These are phyloP conservation scores for Plestiodon gilberti DNA, from an alignment of 2,113 vertebrate species.

Conservation along the genomic window DNA sequence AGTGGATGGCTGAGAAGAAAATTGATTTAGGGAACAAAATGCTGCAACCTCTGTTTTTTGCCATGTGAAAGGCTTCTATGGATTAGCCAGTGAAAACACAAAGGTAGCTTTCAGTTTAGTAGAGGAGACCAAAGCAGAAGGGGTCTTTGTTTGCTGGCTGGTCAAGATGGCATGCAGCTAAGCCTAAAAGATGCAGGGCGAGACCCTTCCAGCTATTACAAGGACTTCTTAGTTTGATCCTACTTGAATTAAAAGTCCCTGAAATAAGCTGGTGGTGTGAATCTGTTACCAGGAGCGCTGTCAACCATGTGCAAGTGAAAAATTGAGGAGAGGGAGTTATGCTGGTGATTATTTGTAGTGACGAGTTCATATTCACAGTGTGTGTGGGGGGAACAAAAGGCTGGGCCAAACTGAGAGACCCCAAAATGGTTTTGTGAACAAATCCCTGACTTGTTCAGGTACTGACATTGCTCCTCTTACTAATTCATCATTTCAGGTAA, in stretches of 20 bases:
- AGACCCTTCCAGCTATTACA: neutral
- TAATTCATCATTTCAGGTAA: neutral
- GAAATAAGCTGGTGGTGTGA: neutral
- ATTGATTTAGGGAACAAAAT: conserved; percentile 80
- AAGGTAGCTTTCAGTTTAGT: conserved; percentile 63
- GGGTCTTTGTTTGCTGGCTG: conserved; percentile 55
- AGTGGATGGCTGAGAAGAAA: conserved; percentile 78
- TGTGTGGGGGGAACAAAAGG: neutral
- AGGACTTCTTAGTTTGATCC: neutral
- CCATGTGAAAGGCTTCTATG: conserved; percentile 72
- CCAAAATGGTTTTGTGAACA: neutral
- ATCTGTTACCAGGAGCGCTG: neutral
- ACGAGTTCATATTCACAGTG: neutral
- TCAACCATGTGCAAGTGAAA: neutral
- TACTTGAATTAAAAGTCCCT: conserved; percentile 4
- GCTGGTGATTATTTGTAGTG: neutral
- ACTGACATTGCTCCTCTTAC: neutral
- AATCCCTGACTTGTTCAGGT: neutral
- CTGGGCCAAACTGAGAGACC: neutral
- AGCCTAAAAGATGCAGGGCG: conserved; percentile 22
- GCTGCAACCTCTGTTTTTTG: conserved; percentile 68
- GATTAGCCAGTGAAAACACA: conserved; percentile 73
- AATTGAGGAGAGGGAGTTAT: neutral
- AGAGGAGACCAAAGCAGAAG: conserved; percentile 38
- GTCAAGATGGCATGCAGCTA: conserved; percentile 42